Conservation (phyloP, 35 echinoderm and acorn worm genomes). For the Holothuria glaberrima region DNA sequence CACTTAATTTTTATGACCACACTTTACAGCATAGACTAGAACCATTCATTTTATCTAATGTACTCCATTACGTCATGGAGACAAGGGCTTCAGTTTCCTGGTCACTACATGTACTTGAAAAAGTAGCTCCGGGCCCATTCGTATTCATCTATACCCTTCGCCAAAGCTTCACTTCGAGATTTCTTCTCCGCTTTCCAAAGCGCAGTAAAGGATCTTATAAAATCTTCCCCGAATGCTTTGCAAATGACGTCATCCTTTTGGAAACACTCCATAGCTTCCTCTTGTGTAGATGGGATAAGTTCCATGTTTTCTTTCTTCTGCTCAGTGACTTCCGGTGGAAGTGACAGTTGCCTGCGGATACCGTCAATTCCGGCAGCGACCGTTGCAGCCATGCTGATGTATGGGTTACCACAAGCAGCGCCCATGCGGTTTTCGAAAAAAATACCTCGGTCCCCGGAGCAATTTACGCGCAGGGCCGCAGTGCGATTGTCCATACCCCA, state of each 20-base stretch:
- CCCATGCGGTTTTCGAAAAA: slow-evolving; percentile 89
- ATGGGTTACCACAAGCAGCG: slow-evolving; percentile 83
- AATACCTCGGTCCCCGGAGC: slow-evolving; percentile 67
- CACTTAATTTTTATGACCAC: no score
- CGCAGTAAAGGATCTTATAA: slow-evolving; percentile 50
- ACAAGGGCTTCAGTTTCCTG: no score
- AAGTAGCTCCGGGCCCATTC: slow-evolving; percentile 53
- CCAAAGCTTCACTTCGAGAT: slow-evolving; percentile 3
- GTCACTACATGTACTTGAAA: slow-evolving; percentile 45
- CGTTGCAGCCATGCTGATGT: slow-evolving; percentile 76
- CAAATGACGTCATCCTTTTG: slow-evolving; percentile 54
- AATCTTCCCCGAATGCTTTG: slow-evolving; percentile 60
- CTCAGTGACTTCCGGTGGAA: slow-evolving; percentile 37
- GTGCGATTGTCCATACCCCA: slow-evolving; percentile 78
- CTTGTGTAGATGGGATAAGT: slow-evolving; percentile 14
- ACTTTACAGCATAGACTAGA: neutral
- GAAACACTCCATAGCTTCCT: slow-evolving; percentile 55
- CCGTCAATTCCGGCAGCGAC: slow-evolving; percentile 89
- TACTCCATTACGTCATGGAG: no score
- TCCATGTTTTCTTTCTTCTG: slow-evolving; percentile 23
- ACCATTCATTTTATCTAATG: neutral
- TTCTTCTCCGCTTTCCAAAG: slow-evolving; percentile 31
- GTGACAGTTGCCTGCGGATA: slow-evolving; percentile 55
- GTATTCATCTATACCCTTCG: slow-evolving; percentile 38
- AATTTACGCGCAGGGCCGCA: slow-evolving; percentile 47